These are phyloP conservation scores for Eupsilia transversa DNA, from an alignment of 2,888 invertebrate genomes.

Conservation along the genomic window DNA sequence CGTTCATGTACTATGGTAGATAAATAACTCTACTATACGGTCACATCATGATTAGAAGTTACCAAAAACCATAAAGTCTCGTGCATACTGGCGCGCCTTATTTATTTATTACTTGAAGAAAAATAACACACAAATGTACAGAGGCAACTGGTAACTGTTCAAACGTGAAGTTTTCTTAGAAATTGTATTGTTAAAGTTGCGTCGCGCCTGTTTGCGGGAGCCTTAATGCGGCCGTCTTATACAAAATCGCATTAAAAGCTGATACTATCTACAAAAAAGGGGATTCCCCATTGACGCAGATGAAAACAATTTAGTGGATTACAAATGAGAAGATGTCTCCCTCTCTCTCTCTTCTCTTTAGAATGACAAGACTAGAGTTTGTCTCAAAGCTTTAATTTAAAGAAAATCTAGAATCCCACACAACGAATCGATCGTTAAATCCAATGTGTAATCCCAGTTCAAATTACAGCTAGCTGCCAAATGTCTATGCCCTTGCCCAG, in stretches of 20 bases:
- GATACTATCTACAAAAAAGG: neutral
- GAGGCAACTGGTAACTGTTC: too few species aligned
- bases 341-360: neutral
- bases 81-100: too few species aligned
- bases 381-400: conserved; percentile 8
- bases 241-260: conserved; percentile 1
- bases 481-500: conserved; percentile 22
- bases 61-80: neutral
- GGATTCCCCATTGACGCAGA: conserved; percentile 12
- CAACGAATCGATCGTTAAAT: conserved; percentile 34
- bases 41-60: conserved; percentile 9
- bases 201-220: too few species aligned
- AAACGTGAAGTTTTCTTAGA: too few species aligned
- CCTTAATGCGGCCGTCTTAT: too few species aligned
- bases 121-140: too few species aligned
- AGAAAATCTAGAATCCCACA: neutral
- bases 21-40: neutral
- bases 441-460: conserved; percentile 37
- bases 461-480: conserved; percentile 53
- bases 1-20: neutral
- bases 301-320: conserved; percentile 14
- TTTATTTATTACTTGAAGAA: too few species aligned
- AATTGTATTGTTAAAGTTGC: too few species aligned
- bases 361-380: conserved; percentile 2
- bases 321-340: conserved; percentile 3